Conservation (phyloP, 2,888 invertebrate species). For the Linyphia triangularis region DNA sequence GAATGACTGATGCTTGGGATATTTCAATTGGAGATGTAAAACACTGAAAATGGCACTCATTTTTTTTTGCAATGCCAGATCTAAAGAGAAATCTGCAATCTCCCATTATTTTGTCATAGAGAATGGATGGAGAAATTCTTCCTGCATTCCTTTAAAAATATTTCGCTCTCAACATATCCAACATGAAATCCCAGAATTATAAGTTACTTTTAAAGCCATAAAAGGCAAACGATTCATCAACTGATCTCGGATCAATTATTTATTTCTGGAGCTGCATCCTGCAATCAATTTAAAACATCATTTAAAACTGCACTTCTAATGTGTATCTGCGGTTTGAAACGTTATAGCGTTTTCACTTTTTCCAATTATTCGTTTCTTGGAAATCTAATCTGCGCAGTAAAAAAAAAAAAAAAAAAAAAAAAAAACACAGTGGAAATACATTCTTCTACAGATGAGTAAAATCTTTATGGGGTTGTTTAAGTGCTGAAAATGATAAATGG, state of each 20-base stretch:
- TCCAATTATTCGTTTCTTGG: constrained; percentile 38
- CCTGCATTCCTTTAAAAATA: not conserved
- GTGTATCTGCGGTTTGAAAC: constrained; percentile 55
- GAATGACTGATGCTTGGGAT: too few relatives aligned
- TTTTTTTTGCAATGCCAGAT: too few relatives aligned
- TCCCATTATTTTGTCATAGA: not conserved
- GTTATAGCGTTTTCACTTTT: constrained; percentile 24
- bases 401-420: not conserved
- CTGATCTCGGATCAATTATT: not conserved
- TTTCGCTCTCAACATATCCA: too few relatives aligned
- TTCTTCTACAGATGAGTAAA: too few relatives aligned
- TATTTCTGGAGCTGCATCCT: not conserved
- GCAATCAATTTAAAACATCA: constrained; percentile 27
- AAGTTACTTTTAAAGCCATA: not conserved
- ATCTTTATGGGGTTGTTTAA: constrained; percentile 14
- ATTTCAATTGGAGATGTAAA: too few relatives aligned
- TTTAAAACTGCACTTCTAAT: constrained; percentile 13
- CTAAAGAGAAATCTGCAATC: too few relatives aligned
- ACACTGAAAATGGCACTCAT: too few relatives aligned
- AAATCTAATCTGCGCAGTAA: constrained; percentile 16
- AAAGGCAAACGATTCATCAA: not conserved
- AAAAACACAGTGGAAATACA: too few relatives aligned
- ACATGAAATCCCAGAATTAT: not conserved
- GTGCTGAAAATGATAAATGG: constrained; percentile 60
- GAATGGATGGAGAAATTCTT: not conserved